Evolutionary conservation across 2,797 vertebrate genomes (phyloP), one percentile per base, ranked within the genome.

Genomic region (Fringilla coelebs): DNA sequence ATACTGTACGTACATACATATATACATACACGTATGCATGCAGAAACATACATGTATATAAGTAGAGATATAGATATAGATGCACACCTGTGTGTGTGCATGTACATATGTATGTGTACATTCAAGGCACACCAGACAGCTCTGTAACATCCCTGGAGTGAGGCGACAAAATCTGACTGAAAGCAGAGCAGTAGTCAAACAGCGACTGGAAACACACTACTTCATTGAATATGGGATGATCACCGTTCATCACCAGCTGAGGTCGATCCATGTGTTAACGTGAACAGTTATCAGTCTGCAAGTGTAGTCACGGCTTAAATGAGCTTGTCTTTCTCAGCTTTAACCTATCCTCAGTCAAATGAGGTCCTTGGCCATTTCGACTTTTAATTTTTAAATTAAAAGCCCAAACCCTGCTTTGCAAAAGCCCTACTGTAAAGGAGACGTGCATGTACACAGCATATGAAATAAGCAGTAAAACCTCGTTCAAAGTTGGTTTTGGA

Each of bases 121-220:
- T 26, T 75, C 41, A 81, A 85, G 71, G 61, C 10, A 89, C 36
- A 54, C 10, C 58, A 77, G 67, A 41, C 60, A 63, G 28, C 48
- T 34, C 21, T 0, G 45, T 61, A 91, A 78, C 40, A 78, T 81
- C 66, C 85, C 79, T 80, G 77, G 17, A 90, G 81, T 18, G 67
- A 76, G 77, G 46, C 75, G 88, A 95, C 71, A 90, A 94, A 90
- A 89, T 88, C 81, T 63, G 57, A 89, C 85, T 89, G 89, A 90
- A 95, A 94, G 83, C 83, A 89, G 90, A 82, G 74, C 78, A 93
- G 94, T 11, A 84, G 94, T 88, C 94, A 79, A 90, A 81, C 57
- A 92, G 58, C 17, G 25, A 90, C 32, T 76, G 82, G 76, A 81
- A 92, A 81, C 55, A 83, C 2, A 75, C 60, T 67, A 67, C 60